Evolutionary conservation across 2,797 vertebrate species (phyloP).

Genomic region (Sphenodon punctatus): DNA sequence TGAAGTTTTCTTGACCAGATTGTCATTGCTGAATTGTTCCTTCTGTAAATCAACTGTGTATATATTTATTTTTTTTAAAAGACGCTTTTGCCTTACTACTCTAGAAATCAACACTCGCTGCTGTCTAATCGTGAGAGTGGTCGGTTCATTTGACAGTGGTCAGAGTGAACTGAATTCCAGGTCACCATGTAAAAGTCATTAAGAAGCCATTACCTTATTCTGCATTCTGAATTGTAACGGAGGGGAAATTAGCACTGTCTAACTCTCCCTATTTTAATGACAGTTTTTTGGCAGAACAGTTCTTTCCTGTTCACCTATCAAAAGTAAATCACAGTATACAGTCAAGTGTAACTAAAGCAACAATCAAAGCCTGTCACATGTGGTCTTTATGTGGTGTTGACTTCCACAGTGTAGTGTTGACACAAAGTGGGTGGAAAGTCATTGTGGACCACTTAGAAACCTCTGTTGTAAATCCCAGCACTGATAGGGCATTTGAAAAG

Average conservation of each 20-base stretch:
- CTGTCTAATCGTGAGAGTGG: neutral
- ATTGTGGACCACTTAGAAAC: neutral
- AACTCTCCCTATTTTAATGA: conserved; percentile 7
- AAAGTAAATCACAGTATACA: conserved; percentile 19
- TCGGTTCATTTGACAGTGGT: neutral
- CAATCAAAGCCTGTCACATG: neutral
- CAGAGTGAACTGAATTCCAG: neutral
- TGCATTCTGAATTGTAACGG: neutral
- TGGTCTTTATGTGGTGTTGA: conserved; percentile 50
- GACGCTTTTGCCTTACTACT: neutral
- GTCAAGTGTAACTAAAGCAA: conserved; percentile 45
- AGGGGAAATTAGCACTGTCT: neutral
- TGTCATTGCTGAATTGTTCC: neutral
- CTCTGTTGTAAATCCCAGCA: conserved; percentile 18
- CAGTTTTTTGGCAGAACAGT: neutral
- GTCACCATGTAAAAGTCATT: neutral
- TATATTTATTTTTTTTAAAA: neutral
- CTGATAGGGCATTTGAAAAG: conserved; percentile 9
- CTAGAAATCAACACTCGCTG: neutral
- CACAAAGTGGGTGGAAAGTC: conserved; percentile 45
- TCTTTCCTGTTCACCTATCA: conserved; percentile 38
- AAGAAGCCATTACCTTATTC: neutral
- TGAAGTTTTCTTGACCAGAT: neutral
- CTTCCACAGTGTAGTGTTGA: conserved; percentile 33
- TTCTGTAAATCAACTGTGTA: neutral